Base-by-base conservation (phyloP, 2,888 invertebrate genomes). In the Hoplodrina blanda region DNA sequence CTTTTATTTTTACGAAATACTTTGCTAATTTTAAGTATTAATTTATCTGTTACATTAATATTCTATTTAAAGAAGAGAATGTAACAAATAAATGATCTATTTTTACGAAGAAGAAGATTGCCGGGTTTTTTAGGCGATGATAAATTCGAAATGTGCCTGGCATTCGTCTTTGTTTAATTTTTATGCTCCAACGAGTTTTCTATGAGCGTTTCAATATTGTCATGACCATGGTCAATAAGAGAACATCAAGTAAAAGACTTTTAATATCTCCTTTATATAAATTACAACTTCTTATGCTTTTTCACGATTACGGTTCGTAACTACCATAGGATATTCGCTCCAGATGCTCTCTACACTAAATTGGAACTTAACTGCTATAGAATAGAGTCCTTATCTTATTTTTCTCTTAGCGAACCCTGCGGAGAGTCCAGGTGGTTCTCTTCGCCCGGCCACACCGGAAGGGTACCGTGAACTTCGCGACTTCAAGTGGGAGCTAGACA, bases 401-500 rank as follows among this genome's bases (percentile, higher is more conserved):
- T 25, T 11, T 10, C 37, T 8, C 6, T 17, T 50, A 91, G 92
- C 91, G 3, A 91, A 89, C 57, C 89, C 92, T 8, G 87, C 88
- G 0, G 93, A 93, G 68, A 93, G 93, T 56, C 93, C 92, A 0
- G 88, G 90, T 25, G 89, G 88, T 0, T 77, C 88, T 0, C 67
- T 87, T 0, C 89, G 93, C 0, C 88, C 89, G 0, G 69, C 83
- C 37, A 92, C 93, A 0, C 94, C 95, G 2, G 94, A 93, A 49
- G 93, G 92, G 0, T 92, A 90, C 85, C 90, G 93, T 5, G 94
- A 94, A 70, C 86, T 93, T 79, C 91, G 94, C 1, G 95, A 95
- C 83, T 90, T 90, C 85, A 91, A 92, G 65, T 81, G 92, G 25
- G 93, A 94, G 57, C 64, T 88, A 1, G 94, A 94, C 17, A 90